Evolutionary conservation across 1,140 invertebrate genomes (phyloP).

Genomic region (Pentalonia nigronervosa): DNA sequence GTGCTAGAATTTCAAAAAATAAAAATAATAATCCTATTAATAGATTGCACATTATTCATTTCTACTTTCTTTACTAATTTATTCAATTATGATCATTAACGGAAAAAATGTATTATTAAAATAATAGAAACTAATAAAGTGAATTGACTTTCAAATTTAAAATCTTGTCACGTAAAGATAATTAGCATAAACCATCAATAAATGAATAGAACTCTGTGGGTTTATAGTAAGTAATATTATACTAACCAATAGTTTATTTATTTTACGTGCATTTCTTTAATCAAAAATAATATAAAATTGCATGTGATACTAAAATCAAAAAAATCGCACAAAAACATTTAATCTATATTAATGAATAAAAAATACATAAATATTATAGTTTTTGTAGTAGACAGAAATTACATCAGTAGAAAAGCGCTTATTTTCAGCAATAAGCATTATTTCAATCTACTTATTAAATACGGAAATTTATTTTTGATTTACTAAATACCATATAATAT

Average conservation of each 20-base stretch:
- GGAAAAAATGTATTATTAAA: neutral
- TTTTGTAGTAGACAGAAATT: neutral
- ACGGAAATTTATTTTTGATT: neutral
- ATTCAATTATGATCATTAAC: neutral
- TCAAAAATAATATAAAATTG: neutral
- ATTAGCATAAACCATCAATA: neutral
- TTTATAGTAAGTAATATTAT: neutral
- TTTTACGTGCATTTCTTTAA: neutral
- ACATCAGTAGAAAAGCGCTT: accelerated
- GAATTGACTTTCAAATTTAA: neutral
- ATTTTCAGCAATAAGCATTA: neutral
- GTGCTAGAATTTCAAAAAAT: neutral
- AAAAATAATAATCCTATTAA: neutral
- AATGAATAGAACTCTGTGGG: neutral
- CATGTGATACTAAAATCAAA: neutral
- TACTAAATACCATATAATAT: neutral
- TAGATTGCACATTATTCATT: neutral
- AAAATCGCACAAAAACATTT: neutral
- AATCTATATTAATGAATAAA: too few relatives aligned
- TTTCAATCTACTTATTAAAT: neutral
- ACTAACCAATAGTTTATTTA: neutral
- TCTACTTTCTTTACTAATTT: neutral
- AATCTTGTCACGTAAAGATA: neutral
- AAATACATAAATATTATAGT: neutral
- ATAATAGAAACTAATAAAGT: neutral